Evolutionary conservation across 2,113 vertebrate species (phyloP).

Genomic region (Ibidorhyncha struthersii): DNA sequence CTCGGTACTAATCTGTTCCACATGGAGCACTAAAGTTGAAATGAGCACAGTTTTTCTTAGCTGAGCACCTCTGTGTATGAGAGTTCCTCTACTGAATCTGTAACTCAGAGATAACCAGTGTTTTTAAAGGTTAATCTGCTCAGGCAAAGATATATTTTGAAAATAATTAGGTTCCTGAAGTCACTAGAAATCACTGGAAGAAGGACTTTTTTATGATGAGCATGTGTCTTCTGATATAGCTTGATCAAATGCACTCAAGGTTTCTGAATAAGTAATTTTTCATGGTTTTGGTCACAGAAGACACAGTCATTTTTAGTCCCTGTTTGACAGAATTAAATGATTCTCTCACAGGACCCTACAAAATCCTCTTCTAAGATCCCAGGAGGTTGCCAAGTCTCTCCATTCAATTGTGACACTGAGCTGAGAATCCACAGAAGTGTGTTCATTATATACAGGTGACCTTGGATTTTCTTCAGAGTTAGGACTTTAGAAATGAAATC

Average conservation of each 20-base stretch:
- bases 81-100: not conserved
- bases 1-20: fast-evolving
- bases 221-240: not conserved
- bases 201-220: not conserved
- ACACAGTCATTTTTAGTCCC: not conserved
- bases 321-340: not conserved
- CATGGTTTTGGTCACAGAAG: not conserved
- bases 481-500: not conserved
- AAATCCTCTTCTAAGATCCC: slow-evolving; percentile 29
- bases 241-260: not conserved
- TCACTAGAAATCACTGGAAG: not conserved
- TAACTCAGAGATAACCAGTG: not conserved
- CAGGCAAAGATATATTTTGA: not conserved
- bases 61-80: not conserved
- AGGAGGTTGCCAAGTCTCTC: not conserved
- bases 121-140: not conserved
- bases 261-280: not conserved
- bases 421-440: not conserved
- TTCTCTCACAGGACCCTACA: not conserved
- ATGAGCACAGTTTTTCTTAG: not conserved
- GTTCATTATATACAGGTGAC: not conserved
- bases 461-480: not conserved
- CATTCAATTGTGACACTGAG: not conserved
- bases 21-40: not conserved
- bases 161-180: not conserved